Evolutionary conservation across 2,113 vertebrate species (phyloP).

Genomic region (Ornithorhynchus anatinus): DNA sequence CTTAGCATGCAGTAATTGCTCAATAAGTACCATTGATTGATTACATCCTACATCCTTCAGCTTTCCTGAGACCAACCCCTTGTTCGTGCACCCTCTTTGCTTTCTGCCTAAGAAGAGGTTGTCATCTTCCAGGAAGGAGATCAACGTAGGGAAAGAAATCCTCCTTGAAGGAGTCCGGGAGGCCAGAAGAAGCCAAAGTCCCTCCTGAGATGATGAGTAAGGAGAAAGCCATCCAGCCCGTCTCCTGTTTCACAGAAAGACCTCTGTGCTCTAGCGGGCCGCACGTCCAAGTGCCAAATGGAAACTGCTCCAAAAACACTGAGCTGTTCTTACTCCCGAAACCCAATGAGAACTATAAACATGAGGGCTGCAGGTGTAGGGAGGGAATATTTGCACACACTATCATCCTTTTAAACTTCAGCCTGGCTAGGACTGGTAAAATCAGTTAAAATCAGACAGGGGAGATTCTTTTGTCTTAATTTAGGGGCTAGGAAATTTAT

Average conservation of each 20-base stretch:
- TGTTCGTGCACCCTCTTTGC: constrained; percentile 57
- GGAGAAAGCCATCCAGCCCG: constrained; percentile 57
- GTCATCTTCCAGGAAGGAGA: constrained; percentile 43
- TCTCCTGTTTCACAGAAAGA: constrained; percentile 55
- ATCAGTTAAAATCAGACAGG: constrained; percentile 55
- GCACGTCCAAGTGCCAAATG: constrained; percentile 38
- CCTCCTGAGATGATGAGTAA: constrained; percentile 66
- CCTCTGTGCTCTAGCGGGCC: constrained; percentile 45
- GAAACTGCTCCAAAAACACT: constrained; percentile 46
- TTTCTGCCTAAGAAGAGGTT: constrained; percentile 63
- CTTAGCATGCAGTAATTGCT: background rate
- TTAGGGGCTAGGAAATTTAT: too few species aligned
- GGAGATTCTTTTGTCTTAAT: too few species aligned
- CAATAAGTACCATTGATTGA: background rate
- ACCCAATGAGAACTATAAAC: constrained; percentile 55
- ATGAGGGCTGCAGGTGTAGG: constrained; percentile 54
- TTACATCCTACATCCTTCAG: constrained; percentile 61
- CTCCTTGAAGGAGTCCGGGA: constrained; percentile 42
- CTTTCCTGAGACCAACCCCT: constrained; percentile 60
- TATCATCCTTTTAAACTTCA: constrained; percentile 60
- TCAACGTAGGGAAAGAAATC: constrained; percentile 46
- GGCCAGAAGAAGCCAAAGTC: constrained; percentile 33
- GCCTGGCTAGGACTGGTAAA: constrained; percentile 4
- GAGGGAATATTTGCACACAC: constrained; percentile 54
- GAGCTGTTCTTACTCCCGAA: constrained; percentile 51